Conservation (phyloP, 2,888 invertebrate genomes). For the Elmis aenea region DNA sequence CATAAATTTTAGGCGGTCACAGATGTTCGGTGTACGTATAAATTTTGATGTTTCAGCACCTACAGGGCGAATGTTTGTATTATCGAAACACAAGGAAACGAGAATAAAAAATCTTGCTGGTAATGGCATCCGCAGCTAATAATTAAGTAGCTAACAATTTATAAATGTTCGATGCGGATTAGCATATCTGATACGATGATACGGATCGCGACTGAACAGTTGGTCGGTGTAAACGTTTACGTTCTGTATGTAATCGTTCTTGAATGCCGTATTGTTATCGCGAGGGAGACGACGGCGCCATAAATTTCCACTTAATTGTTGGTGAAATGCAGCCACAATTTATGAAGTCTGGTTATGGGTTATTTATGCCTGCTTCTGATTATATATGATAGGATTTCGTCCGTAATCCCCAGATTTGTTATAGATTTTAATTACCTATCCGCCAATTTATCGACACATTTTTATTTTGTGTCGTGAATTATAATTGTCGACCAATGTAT, state of each 20-base stretch:
- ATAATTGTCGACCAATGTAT: no score
- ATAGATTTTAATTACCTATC: constrained; percentile 7
- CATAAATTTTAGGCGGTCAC: no score
- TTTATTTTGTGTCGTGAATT: no score
- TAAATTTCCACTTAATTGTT: constrained; percentile 46
- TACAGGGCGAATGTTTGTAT: no score
- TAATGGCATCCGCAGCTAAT: constrained; percentile 22
- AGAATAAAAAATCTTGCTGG: no score
- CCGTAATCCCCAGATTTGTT: constrained; percentile 44
- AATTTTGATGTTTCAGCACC: no score
- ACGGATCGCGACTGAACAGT: constrained; percentile 32
- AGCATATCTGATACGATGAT: constrained; percentile 35
- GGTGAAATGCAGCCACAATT: constrained; percentile 42
- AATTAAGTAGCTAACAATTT: constrained; percentile 33
- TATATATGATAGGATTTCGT: constrained; percentile 42
- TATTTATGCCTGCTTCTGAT: constrained; percentile 41
- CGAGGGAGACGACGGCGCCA: constrained; percentile 36
- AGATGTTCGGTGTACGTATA: no score
- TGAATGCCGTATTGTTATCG: constrained; percentile 37
- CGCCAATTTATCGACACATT: neutral
- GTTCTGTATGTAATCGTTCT: constrained; percentile 30
- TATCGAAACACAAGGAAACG: no score
- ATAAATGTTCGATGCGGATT: constrained; percentile 33
- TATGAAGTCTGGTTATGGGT: constrained; percentile 37
- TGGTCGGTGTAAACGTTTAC: constrained; percentile 29